Evolutionary conservation across 1,140 invertebrate species (phyloP).

Genomic region (Penaeus vannamei): DNA sequence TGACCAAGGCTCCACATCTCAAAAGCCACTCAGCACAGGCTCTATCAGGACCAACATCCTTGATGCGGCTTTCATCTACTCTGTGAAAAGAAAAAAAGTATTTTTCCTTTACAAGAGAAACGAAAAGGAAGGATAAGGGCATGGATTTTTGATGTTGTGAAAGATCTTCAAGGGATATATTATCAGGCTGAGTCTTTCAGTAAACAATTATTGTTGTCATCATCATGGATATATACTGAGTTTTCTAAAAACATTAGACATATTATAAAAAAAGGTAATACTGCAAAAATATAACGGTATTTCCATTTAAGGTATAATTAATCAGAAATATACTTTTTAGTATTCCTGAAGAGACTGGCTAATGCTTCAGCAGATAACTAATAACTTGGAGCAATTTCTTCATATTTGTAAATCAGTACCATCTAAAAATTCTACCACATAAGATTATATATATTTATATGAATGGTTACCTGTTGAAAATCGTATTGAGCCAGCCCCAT

Average conservation of each 20-base stretch:
- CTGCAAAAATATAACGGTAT: too few relatives aligned
- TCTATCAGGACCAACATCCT: constrained; percentile 84
- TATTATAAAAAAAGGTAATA: too few relatives aligned
- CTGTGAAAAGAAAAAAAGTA: constrained; percentile 73
- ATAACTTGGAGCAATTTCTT: too few relatives aligned
- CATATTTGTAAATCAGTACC: not conserved
- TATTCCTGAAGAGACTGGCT: too few relatives aligned
- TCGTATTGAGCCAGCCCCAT: constrained; percentile 67
- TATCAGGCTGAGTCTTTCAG: not conserved
- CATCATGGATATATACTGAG: too few relatives aligned
- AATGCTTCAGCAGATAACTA: too few relatives aligned
- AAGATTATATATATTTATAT: not conserved
- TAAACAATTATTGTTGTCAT: too few relatives aligned
- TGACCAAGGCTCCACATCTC: constrained; percentile 79
- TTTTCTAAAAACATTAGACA: too few relatives aligned
- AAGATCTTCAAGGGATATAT: not conserved
- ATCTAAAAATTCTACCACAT: not conserved
- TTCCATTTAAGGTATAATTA: too few relatives aligned
- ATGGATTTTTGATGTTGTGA: not conserved
- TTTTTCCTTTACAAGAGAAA: not conserved
- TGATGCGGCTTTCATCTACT: constrained; percentile 80
- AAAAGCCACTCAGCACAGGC: constrained; percentile 94
- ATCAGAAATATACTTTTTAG: too few relatives aligned
- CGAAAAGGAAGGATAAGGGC: not conserved
- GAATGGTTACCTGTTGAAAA: constrained; percentile 64